Evolutionary conservation across 2,888 invertebrate genomes (phyloP).

Genomic region (Patella caerulea): DNA sequence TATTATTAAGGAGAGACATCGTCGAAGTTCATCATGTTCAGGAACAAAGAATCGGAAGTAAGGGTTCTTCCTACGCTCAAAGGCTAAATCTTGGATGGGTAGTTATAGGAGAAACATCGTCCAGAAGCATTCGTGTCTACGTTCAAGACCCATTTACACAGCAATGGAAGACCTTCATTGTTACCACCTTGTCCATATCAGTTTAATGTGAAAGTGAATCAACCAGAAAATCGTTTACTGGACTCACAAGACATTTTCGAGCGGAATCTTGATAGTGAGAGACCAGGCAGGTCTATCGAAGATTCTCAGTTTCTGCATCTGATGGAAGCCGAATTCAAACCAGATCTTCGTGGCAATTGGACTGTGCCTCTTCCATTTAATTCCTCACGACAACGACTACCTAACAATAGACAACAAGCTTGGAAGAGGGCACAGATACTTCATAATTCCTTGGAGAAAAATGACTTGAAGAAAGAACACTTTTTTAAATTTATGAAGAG

Average conservation of each 20-base stretch:
- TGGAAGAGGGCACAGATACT: too few relatives aligned
- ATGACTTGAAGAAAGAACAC: constrained; percentile 18
- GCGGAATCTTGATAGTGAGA: constrained; percentile 25
- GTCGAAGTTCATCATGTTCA: constrained; percentile 29
- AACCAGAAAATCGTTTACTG: not conserved
- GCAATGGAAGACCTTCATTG: constrained; percentile 11
- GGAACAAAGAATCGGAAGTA: constrained; percentile 26
- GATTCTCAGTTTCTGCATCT: constrained; percentile 27
- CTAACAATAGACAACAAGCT: too few relatives aligned
- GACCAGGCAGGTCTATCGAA: constrained; percentile 31
- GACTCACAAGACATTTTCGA: constrained; percentile 14
- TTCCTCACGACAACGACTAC: too few relatives aligned
- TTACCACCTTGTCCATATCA: constrained; percentile 20
- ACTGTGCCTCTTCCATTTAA: not conserved
- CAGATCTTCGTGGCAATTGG: constrained; percentile 23
- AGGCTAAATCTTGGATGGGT: constrained; percentile 27
- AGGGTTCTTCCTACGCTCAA: constrained; percentile 25
- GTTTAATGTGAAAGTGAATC: constrained; percentile 16
- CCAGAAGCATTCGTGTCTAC: constrained; percentile 17
- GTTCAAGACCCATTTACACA: constrained; percentile 14
- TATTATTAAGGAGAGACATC: constrained; percentile 29
- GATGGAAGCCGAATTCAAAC: constrained; percentile 23
- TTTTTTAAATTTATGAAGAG: constrained; percentile 28
- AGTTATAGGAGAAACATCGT: constrained; percentile 21
- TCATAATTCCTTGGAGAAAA: too few relatives aligned